A percentile compares a stretch with the other conserved stretches of the same genome.
These are phyloP conservation scores for Bombus breviceps DNA, from an alignment of 1,140 invertebrate species.

Conservation along the genomic window DNA sequence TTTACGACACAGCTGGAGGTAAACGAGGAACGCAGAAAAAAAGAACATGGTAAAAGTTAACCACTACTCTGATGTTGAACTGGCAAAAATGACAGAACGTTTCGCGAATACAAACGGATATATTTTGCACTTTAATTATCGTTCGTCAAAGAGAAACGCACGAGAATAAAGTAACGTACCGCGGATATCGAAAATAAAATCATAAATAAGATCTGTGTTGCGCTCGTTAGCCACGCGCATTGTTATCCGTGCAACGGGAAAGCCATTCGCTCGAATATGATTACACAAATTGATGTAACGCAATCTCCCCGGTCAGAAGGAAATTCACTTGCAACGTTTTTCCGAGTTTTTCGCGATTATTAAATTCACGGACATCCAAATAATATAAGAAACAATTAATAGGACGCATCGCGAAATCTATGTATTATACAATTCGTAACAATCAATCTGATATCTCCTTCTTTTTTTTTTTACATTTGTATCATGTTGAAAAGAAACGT, in stretches of 20 bases:
- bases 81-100: too few species aligned
- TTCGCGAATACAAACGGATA: background rate
- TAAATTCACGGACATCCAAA: background rate
- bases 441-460: background rate
- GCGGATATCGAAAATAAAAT: constrained; percentile 1
- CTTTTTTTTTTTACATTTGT: too few species aligned
- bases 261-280: background rate
- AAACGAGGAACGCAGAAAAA: too few species aligned
- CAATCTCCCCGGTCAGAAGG: background rate
- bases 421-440: too few species aligned
- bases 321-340: background rate
- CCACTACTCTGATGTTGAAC: background rate
- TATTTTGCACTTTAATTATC: background rate
- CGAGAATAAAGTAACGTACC: background rate
- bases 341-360: background rate
- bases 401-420: too few species aligned
- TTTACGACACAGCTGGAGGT: too few species aligned
- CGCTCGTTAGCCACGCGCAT: background rate
- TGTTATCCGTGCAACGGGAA: background rate
- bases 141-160: background rate
- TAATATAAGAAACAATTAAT: background rate
- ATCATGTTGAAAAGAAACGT: too few species aligned
- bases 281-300: constrained; percentile 3
- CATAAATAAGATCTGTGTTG: background rate
- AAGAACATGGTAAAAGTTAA: too few species aligned